A percentile compares a stretch with the other conserved stretches of the same genome.
These are phyloP conservation scores for Cuculus canorus DNA, from an alignment of 2,797 vertebrate species.

Conservation along the genomic window DNA sequence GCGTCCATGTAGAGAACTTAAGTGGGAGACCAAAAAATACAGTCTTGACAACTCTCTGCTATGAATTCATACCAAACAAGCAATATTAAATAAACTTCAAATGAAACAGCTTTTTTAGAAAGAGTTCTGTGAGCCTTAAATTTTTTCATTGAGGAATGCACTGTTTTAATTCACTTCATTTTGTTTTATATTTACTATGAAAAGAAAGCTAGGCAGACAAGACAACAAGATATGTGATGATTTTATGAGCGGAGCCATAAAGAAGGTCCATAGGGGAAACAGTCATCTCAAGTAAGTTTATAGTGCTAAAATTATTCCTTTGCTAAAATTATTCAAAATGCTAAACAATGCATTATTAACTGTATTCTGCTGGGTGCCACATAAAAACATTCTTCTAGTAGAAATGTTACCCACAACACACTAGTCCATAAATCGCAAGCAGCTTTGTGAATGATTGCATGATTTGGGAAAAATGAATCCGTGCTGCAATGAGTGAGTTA, in stretches of 20 bases:
- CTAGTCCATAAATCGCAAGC: constrained; percentile 60
- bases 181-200: not conserved
- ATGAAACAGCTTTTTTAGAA: not conserved
- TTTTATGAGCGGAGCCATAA: constrained; percentile 38
- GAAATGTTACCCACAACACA: constrained; percentile 41
- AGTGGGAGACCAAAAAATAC: not conserved
- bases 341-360: constrained; percentile 68
- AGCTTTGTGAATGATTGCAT: constrained; percentile 45
- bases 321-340: constrained; percentile 71
- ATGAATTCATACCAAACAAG: not conserved
- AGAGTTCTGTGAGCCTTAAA: not conserved
- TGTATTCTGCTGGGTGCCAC: constrained; percentile 51
- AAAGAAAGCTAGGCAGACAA: constrained; percentile 7
- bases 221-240: not conserved
- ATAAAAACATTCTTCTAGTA: constrained; percentile 42
- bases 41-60: not conserved
- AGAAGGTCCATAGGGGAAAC: not conserved
- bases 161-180: not conserved
- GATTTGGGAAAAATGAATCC: constrained; percentile 56
- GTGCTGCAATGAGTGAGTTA: constrained; percentile 11
- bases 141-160: not conserved
- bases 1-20: not conserved
- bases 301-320: constrained; percentile 58
- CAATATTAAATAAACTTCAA: not conserved
- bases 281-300: constrained; percentile 24